Evolutionary conservation across 2,888 invertebrate species (phyloP), one percentile per base, ranked within the genome.

Genomic region (Molorchus minor): DNA sequence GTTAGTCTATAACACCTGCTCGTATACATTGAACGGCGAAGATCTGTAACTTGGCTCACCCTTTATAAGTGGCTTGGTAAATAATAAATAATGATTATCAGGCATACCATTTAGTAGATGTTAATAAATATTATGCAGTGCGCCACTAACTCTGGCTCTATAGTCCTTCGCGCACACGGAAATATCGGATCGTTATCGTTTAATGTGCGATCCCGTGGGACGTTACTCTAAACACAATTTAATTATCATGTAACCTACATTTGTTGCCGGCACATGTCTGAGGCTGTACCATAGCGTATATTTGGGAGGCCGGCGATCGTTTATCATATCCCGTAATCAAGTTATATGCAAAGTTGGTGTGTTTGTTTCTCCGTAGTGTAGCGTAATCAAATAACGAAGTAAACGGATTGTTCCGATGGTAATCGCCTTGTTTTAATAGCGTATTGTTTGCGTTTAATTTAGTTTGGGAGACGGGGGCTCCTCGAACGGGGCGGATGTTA

Each of bases 371-470:
- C 63, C 51, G 57, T 61, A 65, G 62, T 61, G 58, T 29, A 20
- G 44, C 59, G 58, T 66, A 65, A 65, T 68, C 68, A 58, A 62
- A 66, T 66, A 68, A 58, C 49, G 61, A 62, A 59, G 58, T 61
- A 64, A 68, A 64, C 62, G 66, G 68, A 68, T 66, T 64, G 64
- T 61, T 60, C 59, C 44, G 61, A 65, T 61, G 58, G 64, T 64
- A 67, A 62, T 63, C 62, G n/a, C n/a, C 65, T 55, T 44, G 64
- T 68, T 66, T 62, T 66, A 61, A 60, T 58, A 56, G 56, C 58
- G 51, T 66, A 61, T 66, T 68, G 68, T 68, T 65, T 68, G 64
- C 68, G 61, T 64, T 68, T 66, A 66, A 68, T 68, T 65, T 64
- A 53, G 63, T 62, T 64, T 36, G 29, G 52, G 40, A 41, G 40